These are phyloP conservation scores for Orcinus orca DNA, from an alignment of 2,113 vertebrate species.

Conservation along the genomic window DNA sequence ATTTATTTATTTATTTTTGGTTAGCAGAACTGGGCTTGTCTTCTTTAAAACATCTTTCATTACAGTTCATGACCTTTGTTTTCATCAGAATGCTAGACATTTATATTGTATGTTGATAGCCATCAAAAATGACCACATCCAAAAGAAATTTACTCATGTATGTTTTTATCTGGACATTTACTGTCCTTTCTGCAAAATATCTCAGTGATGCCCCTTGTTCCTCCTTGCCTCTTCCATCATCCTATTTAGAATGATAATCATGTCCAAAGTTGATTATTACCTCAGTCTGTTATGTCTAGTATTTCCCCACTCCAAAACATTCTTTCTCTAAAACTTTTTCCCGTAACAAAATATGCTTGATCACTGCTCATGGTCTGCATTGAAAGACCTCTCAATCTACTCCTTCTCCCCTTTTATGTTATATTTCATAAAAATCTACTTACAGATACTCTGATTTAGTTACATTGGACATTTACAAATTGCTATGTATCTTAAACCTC, in stretches of 20 bases:
- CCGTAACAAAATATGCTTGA: background rate
- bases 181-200: background rate
- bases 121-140: background rate
- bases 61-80: background rate
- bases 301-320: background rate
- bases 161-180: background rate
- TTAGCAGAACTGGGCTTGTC: background rate
- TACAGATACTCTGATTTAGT: background rate
- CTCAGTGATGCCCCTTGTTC: background rate
- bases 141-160: background rate
- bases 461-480: background rate
- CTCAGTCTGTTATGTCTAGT: background rate
- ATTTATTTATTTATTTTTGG: background rate
- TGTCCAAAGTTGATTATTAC: background rate
- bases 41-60: background rate
- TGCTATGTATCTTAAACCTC: background rate
- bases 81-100: background rate
- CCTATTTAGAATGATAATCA: background rate
- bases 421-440: background rate
- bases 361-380: background rate
- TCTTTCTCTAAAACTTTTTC: background rate
- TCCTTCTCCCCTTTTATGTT: background rate
- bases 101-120: background rate
- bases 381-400: background rate
- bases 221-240: background rate